A percentile compares a stretch with the other conserved stretches of the same genome.
Evolutionary conservation across 1,140 invertebrate species (phyloP).

Genomic region (Panagrolaimus sp.): DNA sequence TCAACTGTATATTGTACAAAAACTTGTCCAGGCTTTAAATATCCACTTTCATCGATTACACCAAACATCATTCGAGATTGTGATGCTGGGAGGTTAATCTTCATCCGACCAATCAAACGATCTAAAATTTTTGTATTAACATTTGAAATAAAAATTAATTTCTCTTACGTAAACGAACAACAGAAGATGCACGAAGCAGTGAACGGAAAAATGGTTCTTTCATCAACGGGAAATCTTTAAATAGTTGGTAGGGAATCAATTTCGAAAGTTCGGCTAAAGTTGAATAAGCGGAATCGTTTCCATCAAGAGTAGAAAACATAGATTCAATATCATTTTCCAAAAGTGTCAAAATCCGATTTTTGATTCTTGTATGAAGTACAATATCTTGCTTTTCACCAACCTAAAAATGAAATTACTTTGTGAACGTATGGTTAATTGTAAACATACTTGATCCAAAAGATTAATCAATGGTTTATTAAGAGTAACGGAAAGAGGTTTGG

Average conservation of each 20-base stretch:
- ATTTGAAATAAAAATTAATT: constrained; percentile 21
- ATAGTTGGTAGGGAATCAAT: constrained; percentile 27
- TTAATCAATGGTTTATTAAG: constrained; percentile 12
- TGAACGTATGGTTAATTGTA: no score
- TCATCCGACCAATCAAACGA: constrained; percentile 34
- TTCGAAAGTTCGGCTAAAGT: constrained; percentile 46
- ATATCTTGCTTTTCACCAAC: constrained; percentile 33
- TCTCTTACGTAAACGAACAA: no score
- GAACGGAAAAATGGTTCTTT: constrained; percentile 59
- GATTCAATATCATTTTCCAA: constrained; percentile 48
- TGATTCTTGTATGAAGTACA: constrained; percentile 36
- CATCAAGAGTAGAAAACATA: constrained; percentile 36
- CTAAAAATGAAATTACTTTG: no score
- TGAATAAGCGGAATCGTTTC: constrained; percentile 45
- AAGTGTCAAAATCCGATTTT: constrained; percentile 47
- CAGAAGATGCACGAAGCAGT: constrained; percentile 37
- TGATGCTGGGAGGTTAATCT: constrained; percentile 55
- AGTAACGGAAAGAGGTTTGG: neutral
- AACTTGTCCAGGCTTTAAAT: constrained; percentile 60
- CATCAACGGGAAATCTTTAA: constrained; percentile 43
- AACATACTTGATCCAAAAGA: constrained; percentile 21
- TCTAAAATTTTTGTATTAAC: constrained; percentile 35
- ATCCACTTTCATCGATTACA: constrained; percentile 59
- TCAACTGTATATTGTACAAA: constrained; percentile 60
- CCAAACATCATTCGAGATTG: constrained; percentile 60